Evolutionary conservation across 2,113 vertebrate species (phyloP), one percentile per base, ranked within the genome.

Genomic region (Mus spicilegus): DNA sequence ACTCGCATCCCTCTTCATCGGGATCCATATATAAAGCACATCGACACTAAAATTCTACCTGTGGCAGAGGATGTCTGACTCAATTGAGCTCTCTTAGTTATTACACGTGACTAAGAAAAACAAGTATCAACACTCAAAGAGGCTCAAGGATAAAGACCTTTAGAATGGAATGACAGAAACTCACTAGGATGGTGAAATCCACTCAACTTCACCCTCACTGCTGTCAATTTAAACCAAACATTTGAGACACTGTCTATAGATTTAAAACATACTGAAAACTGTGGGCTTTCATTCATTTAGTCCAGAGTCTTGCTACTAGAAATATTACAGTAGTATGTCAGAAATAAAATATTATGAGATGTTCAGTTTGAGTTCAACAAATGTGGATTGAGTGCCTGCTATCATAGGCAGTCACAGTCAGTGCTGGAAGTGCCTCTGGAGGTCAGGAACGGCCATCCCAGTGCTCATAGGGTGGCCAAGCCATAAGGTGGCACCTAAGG

Each of bases 11-110:
- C 81, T 91, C 61, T 92, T 93, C 30, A 72, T 63, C 0, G 0
- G 26, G 30, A 96, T 69, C 77, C 81, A 78, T 91, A 87, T 61
- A 95, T 94, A 95, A 97, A 95, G 54, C n/a, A 33, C 19, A 33
- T 84, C 70, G 84, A n/a, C 93, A 14, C 61, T 90, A 88, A 95
- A 95, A 93, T 90, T 91, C 95, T 96, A 87, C 65, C 72, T 36
- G 49, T 94, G 80, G 33, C 81, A 91, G 80, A 82, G 19, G 56
- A 54, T 94, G 75, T 92, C 95, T 84, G 95, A 80, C 88, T 92
- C 96, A 95, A 49, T 96, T 84, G 90, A 85, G 92, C 84, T 88
- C 89, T 90, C 91, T 93, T 72, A 49, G 26, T 91, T 97, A 85
- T 58, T 92, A 2, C 33, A 28, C 33, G 73, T 86, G 28, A 58